Conservation (phyloP, 2,888 invertebrate species). For the Homarus gammarus region DNA sequence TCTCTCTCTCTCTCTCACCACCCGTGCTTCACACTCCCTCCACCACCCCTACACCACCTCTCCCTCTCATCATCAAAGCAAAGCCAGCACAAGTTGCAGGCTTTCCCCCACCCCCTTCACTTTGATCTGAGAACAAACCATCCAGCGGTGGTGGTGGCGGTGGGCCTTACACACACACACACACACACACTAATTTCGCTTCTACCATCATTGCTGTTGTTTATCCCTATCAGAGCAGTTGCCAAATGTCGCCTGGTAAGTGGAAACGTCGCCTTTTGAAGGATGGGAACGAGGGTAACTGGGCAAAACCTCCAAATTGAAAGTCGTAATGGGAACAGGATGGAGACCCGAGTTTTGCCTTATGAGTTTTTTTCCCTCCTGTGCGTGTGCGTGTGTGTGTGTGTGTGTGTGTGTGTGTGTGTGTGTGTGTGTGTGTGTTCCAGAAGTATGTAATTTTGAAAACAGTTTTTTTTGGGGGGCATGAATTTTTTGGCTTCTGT, state of each 20-base stretch:
- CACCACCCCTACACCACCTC: background rate
- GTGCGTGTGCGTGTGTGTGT: too few species aligned
- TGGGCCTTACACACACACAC: too few species aligned
- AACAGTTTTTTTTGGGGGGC: too few species aligned
- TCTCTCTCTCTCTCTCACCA: background rate
- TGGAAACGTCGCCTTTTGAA: constrained; percentile 3
- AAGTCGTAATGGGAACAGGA: background rate
- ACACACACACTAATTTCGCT: background rate
- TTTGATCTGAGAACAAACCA: too few species aligned
- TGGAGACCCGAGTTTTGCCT: background rate
- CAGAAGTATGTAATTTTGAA: too few species aligned
- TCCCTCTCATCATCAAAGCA: background rate
- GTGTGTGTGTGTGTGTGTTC: too few species aligned
- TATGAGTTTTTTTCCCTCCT: background rate
- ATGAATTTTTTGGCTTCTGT: too few species aligned
- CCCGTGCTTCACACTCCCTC: background rate
- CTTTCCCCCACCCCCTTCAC: background rate
- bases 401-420: too few species aligned
- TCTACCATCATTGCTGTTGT: background rate
- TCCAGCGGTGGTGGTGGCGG: too few species aligned
- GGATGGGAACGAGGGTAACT: background rate
- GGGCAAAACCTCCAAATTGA: background rate
- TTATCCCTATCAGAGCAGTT: background rate
- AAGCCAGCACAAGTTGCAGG: background rate
- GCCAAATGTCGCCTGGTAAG: background rate